These are phyloP conservation scores for Rhabdophis nuchalis DNA, from an alignment of 2,797 vertebrate species.

Conservation along the genomic window DNA sequence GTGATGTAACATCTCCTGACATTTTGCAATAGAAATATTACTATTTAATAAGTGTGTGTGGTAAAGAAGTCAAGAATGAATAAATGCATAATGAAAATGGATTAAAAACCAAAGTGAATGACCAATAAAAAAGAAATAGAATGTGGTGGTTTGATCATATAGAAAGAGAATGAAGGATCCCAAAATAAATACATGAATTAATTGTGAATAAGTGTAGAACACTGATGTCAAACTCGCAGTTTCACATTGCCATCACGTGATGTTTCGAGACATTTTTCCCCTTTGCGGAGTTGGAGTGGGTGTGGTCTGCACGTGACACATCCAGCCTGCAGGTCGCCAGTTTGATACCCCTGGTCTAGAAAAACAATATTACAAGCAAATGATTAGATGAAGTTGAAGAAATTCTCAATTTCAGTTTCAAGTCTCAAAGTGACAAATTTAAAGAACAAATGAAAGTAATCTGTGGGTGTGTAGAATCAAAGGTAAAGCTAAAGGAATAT, in stretches of 20 bases:
- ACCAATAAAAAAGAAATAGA: neutral
- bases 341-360: neutral
- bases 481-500: neutral
- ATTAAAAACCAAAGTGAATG: neutral
- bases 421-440: neutral
- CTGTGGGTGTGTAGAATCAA: neutral
- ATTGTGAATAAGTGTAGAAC: neutral
- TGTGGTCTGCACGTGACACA: rapidly evolving
- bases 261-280: neutral
- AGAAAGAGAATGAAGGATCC: neutral
- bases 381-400: neutral
- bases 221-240: neutral
- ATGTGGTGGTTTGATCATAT: neutral
- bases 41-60: neutral
- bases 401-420: too few relatives aligned
- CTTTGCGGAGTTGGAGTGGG: neutral
- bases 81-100: neutral
- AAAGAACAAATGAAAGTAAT: neutral
- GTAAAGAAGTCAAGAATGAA: neutral
- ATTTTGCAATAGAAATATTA: neutral
- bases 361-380: neutral
- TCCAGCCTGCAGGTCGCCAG: rapidly evolving
- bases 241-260: neutral
- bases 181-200: neutral
- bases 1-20: neutral